Base-by-base conservation (phyloP, 2,797 vertebrate species). In the Cheirogaleus major region DNA sequence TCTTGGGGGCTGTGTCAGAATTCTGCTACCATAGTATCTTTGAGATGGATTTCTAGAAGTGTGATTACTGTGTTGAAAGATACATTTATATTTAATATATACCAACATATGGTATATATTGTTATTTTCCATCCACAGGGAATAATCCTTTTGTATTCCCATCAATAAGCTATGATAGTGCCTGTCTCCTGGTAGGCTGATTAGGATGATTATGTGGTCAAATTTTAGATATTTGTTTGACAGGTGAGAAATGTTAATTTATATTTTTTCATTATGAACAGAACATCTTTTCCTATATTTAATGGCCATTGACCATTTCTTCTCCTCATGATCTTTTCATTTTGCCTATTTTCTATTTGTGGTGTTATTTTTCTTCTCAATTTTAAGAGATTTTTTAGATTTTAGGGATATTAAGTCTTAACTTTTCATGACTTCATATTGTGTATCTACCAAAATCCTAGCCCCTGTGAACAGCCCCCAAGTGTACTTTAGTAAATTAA, bases 341-440 rank as follows among this genome's bases (percentile, higher is more conserved):
- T 88, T 79, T 89, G 23, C n/a, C 17, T 73, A 13, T 59, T 75
- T 84, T 81, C 38, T 79, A 25, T 89, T 73, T 80, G 61, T 35
- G 23, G 3, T 45, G 7, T 41, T 80, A 20, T 43, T 72, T 89
- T 79, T 88, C 67, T 32, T 78, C n/a, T 18, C 22, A 76, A n/a
- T 95, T 95, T 86, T 86, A 57, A 32, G n/a, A n/a, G 63, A 32
- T 95, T 84, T 1, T 90, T 80, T 65, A 63, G 30, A 25, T 79
- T 69, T 61, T 78, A 59, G 55, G 22, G 30, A 65, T 65, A 25
- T n/a, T n/a, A 84, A 22, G 14, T 23, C n/a, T 73, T 95, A 57
- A 63, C 11, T 80, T 82, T 52, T 93, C 73, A 63, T 69, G 20
- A 35, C 25, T 84, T 89, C 10, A 0, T 55, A 0, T 78, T 1